Conservation (phyloP, 2,888 invertebrate genomes). For the Hirtodrosophila cameraria region DNA sequence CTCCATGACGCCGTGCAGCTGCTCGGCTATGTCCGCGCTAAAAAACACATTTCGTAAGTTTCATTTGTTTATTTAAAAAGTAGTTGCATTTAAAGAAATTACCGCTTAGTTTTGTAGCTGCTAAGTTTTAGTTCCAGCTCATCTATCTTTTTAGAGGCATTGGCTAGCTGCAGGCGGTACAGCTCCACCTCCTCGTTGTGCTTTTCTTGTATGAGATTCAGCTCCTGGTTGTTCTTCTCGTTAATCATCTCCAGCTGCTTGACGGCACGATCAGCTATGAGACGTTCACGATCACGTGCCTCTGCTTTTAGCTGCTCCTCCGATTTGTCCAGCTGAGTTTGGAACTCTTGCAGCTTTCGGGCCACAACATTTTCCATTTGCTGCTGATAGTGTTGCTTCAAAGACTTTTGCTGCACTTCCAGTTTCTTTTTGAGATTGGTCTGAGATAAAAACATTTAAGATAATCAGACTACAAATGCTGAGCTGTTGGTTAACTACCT, state of each 20-base stretch:
- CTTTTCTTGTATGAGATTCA: slow-evolving; percentile 91
- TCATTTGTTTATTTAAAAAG: neutral
- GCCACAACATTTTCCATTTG: slow-evolving; percentile 92
- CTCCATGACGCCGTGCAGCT: slow-evolving; percentile 91
- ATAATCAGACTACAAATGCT: neutral
- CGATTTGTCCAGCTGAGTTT: slow-evolving; percentile 89
- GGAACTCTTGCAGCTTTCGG: slow-evolving; percentile 91
- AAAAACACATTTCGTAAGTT: slow-evolving; percentile 51
- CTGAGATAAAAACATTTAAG: slow-evolving; percentile 73
- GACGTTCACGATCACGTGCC: slow-evolving; percentile 87
- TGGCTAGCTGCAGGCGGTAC: slow-evolving; percentile 89
- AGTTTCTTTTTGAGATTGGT: slow-evolving; percentile 85
- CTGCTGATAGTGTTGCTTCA: slow-evolving; percentile 91
- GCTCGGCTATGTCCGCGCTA: slow-evolving; percentile 89
- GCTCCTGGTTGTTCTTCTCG: slow-evolving; percentile 89
- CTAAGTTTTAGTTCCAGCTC: slow-evolving; percentile 86
- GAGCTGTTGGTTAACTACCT: slow-evolving; percentile 84
- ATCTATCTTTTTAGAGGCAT: slow-evolving; percentile 88
- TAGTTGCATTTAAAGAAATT: neutral
- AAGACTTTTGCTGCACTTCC: slow-evolving; percentile 87
- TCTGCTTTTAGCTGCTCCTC: slow-evolving; percentile 88
- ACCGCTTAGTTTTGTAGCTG: slow-evolving; percentile 82
- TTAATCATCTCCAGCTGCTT: slow-evolving; percentile 89
- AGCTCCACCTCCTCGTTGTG: slow-evolving; percentile 91
- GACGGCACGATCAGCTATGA: slow-evolving; percentile 89